Percentiles rank a stretch among this genome's conserved stretches.
These are phyloP conservation scores for Equus quagga DNA, from an alignment of 2,113 vertebrate species.

Conservation along the genomic window DNA sequence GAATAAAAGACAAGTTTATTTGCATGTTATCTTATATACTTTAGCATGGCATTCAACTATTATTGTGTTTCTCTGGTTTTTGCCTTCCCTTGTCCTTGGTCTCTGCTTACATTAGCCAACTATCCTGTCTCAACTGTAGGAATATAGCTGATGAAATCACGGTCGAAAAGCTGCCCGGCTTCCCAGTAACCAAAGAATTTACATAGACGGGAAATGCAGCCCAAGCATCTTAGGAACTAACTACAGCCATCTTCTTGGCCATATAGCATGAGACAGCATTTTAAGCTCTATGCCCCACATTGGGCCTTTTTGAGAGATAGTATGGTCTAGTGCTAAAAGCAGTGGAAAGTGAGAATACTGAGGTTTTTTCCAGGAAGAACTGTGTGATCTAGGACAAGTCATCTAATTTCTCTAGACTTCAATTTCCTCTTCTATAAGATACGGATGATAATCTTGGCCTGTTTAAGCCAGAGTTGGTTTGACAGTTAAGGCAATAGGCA, in stretches of 20 bases:
- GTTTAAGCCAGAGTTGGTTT: slow-evolving; percentile 6
- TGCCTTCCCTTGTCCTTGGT: slow-evolving; percentile 19
- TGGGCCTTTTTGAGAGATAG: neutral
- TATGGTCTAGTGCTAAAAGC: neutral
- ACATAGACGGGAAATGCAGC: slow-evolving; percentile 16
- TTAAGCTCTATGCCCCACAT: neutral
- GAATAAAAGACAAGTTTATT: slow-evolving; percentile 40
- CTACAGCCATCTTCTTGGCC: neutral
- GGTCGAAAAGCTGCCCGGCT: slow-evolving; percentile 22
- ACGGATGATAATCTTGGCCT: neutral
- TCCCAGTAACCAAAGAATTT: neutral
- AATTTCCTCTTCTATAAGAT: neutral
- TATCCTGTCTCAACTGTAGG: neutral
- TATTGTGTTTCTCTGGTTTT: neutral
- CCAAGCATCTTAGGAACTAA: neutral
- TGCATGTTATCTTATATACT: neutral
- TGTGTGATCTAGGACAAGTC: neutral
- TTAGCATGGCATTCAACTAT: neutral
- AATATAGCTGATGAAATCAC: neutral
- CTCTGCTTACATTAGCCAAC: neutral
- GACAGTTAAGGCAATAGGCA: neutral
- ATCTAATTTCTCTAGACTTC: neutral
- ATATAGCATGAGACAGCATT: neutral
- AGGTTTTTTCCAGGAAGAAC: neutral
- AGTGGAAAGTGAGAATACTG: neutral